phyloP scores from a whole-genome alignment of 2,797 vertebrate genomes.

The Melanogrammus aeglefinus region DNA sequence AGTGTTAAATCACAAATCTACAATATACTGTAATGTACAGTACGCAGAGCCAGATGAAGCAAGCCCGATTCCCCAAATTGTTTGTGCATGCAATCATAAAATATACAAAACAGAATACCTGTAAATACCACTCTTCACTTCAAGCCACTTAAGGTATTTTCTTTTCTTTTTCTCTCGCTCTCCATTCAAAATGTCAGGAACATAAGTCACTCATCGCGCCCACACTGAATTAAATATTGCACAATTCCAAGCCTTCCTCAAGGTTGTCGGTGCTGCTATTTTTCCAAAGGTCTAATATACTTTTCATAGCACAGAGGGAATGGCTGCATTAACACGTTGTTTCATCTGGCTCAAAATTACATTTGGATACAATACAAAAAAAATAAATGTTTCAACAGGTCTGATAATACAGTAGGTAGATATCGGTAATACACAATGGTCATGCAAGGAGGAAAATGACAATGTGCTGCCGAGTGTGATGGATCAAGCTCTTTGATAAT shows the following conservation, averaged over 20 bases:
- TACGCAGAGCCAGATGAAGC: conserved; percentile 69
- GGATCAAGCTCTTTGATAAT: conserved; percentile 37
- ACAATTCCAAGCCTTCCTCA: conserved; percentile 30
- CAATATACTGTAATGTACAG: conserved; percentile 64
- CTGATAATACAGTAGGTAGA: conserved; percentile 60
- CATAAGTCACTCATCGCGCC: conserved; percentile 11
- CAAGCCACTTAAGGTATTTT: conserved; percentile 46
- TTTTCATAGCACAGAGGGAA: conserved; percentile 24
- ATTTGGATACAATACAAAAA: conserved; percentile 55
- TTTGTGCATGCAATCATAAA: conserved; percentile 21
- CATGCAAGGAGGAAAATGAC: conserved; percentile 63
- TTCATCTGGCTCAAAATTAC: conserved; percentile 72
- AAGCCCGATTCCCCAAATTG: conserved; percentile 44
- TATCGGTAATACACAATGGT: conserved; percentile 59
- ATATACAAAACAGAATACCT: conserved; percentile 29
- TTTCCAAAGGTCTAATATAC: conserved; percentile 13
- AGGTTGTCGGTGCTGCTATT: conserved; percentile 13
- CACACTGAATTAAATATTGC: conserved; percentile 23
- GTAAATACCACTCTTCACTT: conserved; percentile 35
- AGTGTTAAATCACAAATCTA: conserved; percentile 74
- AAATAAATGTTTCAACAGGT: conserved; percentile 47
- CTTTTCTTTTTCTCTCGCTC: conserved; percentile 3
- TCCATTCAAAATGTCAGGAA: conserved; percentile 21
- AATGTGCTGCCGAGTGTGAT: conserved; percentile 41
- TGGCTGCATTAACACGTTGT: conserved; percentile 42